Evolutionary conservation across 2,888 invertebrate genomes (phyloP).

Genomic region (Ctenicera cuprea): DNA sequence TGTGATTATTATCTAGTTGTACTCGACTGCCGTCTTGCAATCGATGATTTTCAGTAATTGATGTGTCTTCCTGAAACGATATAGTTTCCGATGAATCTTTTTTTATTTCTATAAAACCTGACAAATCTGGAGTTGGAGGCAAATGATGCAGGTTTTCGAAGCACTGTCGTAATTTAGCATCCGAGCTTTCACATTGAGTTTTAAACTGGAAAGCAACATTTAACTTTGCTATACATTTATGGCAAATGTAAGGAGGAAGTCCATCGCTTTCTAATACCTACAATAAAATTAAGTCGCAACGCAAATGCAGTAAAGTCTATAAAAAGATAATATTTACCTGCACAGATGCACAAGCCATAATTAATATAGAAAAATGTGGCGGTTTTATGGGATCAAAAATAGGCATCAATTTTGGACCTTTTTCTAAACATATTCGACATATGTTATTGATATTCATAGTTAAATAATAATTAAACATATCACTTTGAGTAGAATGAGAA

Average conservation of each 20-base stretch:
- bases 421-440: constrained; percentile 71
- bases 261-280: constrained; percentile 71
- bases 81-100: constrained; percentile 57
- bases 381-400: constrained; percentile 72
- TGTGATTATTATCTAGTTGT: constrained; percentile 17
- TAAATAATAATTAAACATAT: constrained; percentile 70
- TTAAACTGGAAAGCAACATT: constrained; percentile 72
- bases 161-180: constrained; percentile 69
- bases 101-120: constrained; percentile 66
- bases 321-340: constrained; percentile 65
- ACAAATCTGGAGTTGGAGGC: constrained; percentile 64
- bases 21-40: constrained; percentile 28
- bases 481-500: constrained; percentile 56
- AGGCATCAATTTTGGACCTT: constrained; percentile 69
- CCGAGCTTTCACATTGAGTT: constrained; percentile 70
- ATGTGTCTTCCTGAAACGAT: constrained; percentile 25
- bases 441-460: constrained; percentile 71
- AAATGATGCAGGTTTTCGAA: constrained; percentile 66
- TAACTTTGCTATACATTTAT: constrained; percentile 69
- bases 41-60: constrained; percentile 18
- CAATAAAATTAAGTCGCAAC: constrained; percentile 52
- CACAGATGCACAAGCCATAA: constrained; percentile 72
- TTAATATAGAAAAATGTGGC: constrained; percentile 70
- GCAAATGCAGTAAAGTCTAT: not conserved
- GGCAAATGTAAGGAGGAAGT: constrained; percentile 70